Evolutionary conservation across 2,113 vertebrate species (phyloP), one percentile per base, ranked within the genome.

Genomic region (Xiphophorus hellerii): DNA sequence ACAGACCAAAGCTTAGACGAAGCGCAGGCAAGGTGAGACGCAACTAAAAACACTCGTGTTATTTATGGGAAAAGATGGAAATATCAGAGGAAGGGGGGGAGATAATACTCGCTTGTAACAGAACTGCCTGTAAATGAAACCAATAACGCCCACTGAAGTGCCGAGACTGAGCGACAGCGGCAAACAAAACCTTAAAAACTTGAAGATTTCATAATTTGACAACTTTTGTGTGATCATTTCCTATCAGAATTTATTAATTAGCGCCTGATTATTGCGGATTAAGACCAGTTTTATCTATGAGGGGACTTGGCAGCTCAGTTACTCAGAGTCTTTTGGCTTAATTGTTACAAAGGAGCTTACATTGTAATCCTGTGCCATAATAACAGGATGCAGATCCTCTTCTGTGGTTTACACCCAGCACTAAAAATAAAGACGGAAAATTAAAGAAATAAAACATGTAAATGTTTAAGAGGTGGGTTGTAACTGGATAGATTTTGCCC

Each of bases 1-100:
- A 99, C 97, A 82, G 97, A 99, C 93, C 97, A 99, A 95, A 99
- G 97, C 95, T 94, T 99, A 93, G 97, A 99, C 88, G 97, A 99
- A 88, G 97, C 97, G 76, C 97, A 99, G 94, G 97, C 97, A 94
- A 98, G 97, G 97, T 98, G 95, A 96, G 90, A 61, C 73, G 60
- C 9, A 63, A 58, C 39, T 35, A 30, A 29, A 71, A 29, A 64
- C 69, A 82, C 77, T 69, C 73, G 28, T 73, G n/a, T 48, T 69
- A 64, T 71, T 64, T 77, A 71, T 39, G 14, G 27, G 35, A 61
- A 71, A 75, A 62, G 12, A 27, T 11, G 35, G 37, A 67, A 83
- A 48, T 7, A 48, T 48, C 66, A 70, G 73, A 48, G 71, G 48
- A 54, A 74, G 44, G 71, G 17, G 17, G 33, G 1, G 63, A 54